These are phyloP conservation scores for Drosophila persimilis DNA, from an alignment of 1,140 invertebrate genomes.

Conservation along the genomic window DNA sequence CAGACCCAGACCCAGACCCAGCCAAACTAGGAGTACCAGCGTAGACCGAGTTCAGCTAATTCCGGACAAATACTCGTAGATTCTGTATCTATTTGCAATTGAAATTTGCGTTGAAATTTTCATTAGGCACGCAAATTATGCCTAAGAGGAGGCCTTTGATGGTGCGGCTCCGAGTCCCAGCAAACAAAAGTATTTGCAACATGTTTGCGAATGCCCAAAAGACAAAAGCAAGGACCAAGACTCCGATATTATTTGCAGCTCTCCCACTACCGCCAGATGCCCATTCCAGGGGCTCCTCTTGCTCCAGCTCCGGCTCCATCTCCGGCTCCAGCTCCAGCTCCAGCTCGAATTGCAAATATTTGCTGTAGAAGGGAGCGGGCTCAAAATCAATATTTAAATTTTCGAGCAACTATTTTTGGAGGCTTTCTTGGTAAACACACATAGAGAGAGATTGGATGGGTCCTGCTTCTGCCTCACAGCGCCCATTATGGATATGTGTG, in stretches of 20 bases:
- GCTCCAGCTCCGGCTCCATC: constrained; percentile 12
- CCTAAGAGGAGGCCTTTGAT: constrained; percentile 24
- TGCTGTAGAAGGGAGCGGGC: constrained; percentile 26
- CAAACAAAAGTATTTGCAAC: constrained; percentile 45
- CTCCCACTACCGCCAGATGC: constrained; percentile 2
- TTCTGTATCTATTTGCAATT: constrained; percentile 47
- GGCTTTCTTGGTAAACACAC: constrained; percentile 1
- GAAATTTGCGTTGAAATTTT: constrained; percentile 55
- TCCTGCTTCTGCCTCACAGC: constrained; percentile 9
- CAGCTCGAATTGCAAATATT: constrained; percentile 50
- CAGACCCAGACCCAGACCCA: too few relatives aligned
- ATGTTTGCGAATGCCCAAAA: constrained; percentile 29
- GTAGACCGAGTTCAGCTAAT: background rate
- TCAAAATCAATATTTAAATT: constrained; percentile 74
- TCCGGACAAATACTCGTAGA: constrained; percentile 15
- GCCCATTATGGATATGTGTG: constrained; percentile 31
- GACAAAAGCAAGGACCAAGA: constrained; percentile 34
- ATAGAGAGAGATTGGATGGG: constrained; percentile 21
- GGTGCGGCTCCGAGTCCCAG: constrained; percentile 10
- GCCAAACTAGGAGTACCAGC: background rate
- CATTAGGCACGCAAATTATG: constrained; percentile 68
- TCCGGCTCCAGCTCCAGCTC: background rate
- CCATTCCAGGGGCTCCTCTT: constrained; percentile 3
- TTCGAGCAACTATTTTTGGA: constrained; percentile 51
- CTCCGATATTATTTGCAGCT: constrained; percentile 56